phyloP scores from a whole-genome alignment of 1,140 invertebrate species.

The Mya arenaria region DNA sequence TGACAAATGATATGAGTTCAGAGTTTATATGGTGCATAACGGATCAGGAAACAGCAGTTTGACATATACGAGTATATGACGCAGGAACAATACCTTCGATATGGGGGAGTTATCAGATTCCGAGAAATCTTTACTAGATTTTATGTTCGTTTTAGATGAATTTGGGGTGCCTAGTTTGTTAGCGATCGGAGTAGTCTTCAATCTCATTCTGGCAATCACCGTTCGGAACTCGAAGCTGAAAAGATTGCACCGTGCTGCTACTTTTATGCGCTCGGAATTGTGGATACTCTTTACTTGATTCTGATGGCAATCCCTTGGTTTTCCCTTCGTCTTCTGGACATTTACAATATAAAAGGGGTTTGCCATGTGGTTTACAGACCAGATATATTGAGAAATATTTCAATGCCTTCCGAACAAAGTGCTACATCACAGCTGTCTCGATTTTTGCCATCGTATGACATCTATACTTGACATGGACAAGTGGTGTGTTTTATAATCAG shows the following conservation, averaged over 20 bases:
- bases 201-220: conserved; percentile 43
- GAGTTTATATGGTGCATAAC: too few species aligned
- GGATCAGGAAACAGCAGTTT: too few species aligned
- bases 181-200: conserved; percentile 56
- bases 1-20: too few species aligned
- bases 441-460: conserved; percentile 61
- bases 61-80: too few species aligned
- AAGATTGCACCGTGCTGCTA: conserved; percentile 59
- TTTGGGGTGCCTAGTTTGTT: conserved; percentile 57
- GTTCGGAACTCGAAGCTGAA: conserved; percentile 57
- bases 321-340: conserved; percentile 53
- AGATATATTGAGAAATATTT: conserved; percentile 49
- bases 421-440: conserved; percentile 55
- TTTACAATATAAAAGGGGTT: conserved; percentile 62
- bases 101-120: too few species aligned
- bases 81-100: too few species aligned
- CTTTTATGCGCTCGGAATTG: conserved; percentile 56
- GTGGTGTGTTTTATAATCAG: conserved; percentile 48
- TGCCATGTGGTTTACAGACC: conserved; percentile 61
- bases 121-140: neutral
- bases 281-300: conserved; percentile 57
- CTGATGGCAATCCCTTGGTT: conserved; percentile 62
- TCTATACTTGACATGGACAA: conserved; percentile 65
- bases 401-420: conserved; percentile 62
- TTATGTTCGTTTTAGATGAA: conserved; percentile 54